Conservation (phyloP, 2,888 invertebrate genomes). For the Omphaloscelis lunosa region DNA sequence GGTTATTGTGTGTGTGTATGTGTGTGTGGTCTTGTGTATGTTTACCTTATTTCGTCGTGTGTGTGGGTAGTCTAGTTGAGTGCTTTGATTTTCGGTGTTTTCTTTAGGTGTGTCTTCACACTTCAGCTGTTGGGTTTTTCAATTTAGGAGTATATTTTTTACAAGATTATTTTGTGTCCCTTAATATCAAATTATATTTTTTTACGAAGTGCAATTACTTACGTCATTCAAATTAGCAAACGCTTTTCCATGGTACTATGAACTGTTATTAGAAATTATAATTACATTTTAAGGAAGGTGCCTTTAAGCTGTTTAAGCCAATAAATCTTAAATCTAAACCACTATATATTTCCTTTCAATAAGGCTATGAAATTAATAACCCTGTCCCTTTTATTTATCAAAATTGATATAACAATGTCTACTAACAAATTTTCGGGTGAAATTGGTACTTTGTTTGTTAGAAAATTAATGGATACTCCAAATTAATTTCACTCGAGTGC, state of each 20-base stretch:
- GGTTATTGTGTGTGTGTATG: slow-evolving; percentile 18
- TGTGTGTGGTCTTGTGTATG: slow-evolving; percentile 19
- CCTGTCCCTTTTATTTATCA: slow-evolving; percentile 63
- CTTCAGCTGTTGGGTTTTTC: not conserved
- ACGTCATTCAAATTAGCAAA: not conserved
- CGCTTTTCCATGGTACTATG: not conserved
- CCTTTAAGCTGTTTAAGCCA: slow-evolving; percentile 5
- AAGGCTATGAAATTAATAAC: slow-evolving; percentile 62
- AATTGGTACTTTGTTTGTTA: slow-evolving; percentile 75
- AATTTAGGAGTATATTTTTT: not conserved
- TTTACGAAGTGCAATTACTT: not conserved
- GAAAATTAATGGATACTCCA: slow-evolving; percentile 78
- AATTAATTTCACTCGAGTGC: slow-evolving; percentile 76
- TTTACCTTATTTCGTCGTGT: slow-evolving; percentile 31
- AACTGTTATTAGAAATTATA: slow-evolving; percentile 4
- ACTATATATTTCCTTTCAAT: slow-evolving; percentile 58
- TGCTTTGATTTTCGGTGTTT: slow-evolving; percentile 34
- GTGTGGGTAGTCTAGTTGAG: slow-evolving; percentile 21
- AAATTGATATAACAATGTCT: slow-evolving; percentile 64
- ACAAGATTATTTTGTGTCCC: too few species aligned
- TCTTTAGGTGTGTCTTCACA: not conserved
- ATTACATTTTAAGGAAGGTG: slow-evolving; percentile 13
- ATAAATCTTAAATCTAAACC: slow-evolving; percentile 47
- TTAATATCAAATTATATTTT: not conserved
- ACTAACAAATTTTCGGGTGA: slow-evolving; percentile 70